Evolutionary conservation across 2,797 vertebrate genomes (phyloP), one percentile per base, ranked within the genome.

Genomic region (Helarctos malayanus): DNA sequence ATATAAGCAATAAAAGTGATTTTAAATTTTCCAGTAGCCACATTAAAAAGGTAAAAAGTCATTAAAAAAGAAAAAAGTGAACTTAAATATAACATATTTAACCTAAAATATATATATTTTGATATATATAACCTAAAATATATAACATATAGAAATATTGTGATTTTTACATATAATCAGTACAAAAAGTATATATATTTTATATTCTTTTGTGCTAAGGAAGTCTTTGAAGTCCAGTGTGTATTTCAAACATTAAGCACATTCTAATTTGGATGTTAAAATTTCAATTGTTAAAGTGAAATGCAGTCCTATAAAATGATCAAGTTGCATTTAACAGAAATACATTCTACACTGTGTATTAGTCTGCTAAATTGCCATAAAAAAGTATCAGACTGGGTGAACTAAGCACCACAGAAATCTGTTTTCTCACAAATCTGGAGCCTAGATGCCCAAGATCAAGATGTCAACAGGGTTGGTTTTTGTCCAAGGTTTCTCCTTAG

Each of bases 261-360:
- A 86, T 63, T 7, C 7, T 25, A 89, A 69, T 69, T 79, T 91
- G 16, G 19, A 68, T 57, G 12, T 45, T 19, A 57, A 63, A 88
- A 29, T 73, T 75, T 81, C 23, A 91, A 18, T 52, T 65, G 32
- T 91, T 63, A 47, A 78, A 78, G 68, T 83, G 47, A 91, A 95
- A 88, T 76, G 41, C 16, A 83, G 5, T 78, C 14, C 12, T 68
- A 83, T 21, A 45, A 89, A 86, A 76, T 61, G 4, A 83, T 91
- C 80, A 59, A 85, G 3, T 32, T 69, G 2, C 29, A 52, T 29
- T 91, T 87, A 69, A 49, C 13, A 69, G 27, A 63, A 83, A 91
- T 35, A 73, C 0, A 79, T 35, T 92, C 57, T 87, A 68, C 1
- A 54, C 2, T 38, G 8, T 69, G 0, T 19, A 23, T 69, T 63